A percentile compares a stretch with the other conserved stretches of the same genome.
phyloP scores from a whole-genome alignment of 1,140 invertebrate species.

The Andrena cerasifolii region DNA sequence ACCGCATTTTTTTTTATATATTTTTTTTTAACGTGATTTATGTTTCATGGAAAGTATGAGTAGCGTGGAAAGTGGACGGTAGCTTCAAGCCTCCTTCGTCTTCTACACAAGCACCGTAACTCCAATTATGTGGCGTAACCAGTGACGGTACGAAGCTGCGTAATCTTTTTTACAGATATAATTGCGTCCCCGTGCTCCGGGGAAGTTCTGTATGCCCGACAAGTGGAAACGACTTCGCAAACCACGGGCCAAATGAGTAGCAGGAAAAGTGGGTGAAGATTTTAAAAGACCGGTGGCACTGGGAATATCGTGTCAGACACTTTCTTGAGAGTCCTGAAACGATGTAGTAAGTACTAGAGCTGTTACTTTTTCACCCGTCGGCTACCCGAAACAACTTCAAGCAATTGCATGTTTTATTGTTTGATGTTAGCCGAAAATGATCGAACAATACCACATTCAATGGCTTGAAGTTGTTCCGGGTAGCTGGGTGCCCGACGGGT shows the following conservation, averaged over 20 bases:
- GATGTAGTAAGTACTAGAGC: too few relatives aligned
- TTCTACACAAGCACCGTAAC: slow-evolving; percentile 61
- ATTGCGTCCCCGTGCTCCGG: slow-evolving; percentile 47
- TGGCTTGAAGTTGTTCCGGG: too few relatives aligned
- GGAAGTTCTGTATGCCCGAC: neutral
- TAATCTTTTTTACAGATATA: slow-evolving; percentile 57
- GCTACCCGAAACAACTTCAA: too few relatives aligned
- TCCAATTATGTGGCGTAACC: slow-evolving; percentile 68
- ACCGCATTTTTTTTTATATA: too few relatives aligned
- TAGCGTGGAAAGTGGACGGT: slow-evolving; percentile 37
- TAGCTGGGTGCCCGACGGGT: too few relatives aligned
- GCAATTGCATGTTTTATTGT: too few relatives aligned
- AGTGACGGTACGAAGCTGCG: slow-evolving; percentile 61
- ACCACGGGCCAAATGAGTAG: too few relatives aligned
- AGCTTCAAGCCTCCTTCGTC: slow-evolving; percentile 24
- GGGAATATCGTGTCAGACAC: neutral
- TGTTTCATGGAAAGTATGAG: slow-evolving; percentile 24
- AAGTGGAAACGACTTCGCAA: neutral
- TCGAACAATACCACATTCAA: too few relatives aligned
- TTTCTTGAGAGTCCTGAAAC: neutral
- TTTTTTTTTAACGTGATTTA: neutral
- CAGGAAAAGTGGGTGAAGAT: neutral
- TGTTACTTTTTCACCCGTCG: too few relatives aligned
- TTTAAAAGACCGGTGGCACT: too few relatives aligned
- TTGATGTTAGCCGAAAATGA: too few relatives aligned